Evolutionary conservation across 2,888 invertebrate genomes (phyloP).

Genomic region (Deilephila porcellus): DNA sequence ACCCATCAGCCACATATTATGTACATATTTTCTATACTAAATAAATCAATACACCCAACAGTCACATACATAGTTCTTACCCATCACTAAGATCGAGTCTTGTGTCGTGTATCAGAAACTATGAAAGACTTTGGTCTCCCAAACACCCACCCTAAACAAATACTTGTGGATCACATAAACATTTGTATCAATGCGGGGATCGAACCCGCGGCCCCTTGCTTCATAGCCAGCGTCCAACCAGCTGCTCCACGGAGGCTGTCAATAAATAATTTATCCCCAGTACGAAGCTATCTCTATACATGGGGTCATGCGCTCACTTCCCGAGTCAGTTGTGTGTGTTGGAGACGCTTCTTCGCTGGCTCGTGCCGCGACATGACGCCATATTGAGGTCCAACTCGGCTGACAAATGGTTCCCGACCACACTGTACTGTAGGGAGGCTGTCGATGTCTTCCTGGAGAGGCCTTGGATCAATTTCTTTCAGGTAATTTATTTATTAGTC

Average conservation of each 20-base stretch:
- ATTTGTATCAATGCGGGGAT: neutral
- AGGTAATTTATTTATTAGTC: constrained; percentile 45
- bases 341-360: constrained; percentile 69
- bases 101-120: neutral
- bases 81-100: neutral
- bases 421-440: constrained; percentile 44
- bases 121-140: neutral
- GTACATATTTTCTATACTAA: no score
- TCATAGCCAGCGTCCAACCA: no score
- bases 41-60: no score
- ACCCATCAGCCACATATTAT: no score
- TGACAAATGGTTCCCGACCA: constrained; percentile 59
- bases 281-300: constrained; percentile 46
- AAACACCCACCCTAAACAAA: neutral
- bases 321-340: constrained; percentile 60
- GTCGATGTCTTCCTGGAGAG: constrained; percentile 60
- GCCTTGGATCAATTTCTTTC: constrained; percentile 61
- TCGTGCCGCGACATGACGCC: constrained; percentile 58
- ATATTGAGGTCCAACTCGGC: constrained; percentile 52
- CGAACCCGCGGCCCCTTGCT: no score
- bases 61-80: no score
- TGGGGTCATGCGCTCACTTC: constrained; percentile 58
- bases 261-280: neutral
- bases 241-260: no score
- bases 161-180: neutral